Conservation (phyloP, 2,113 vertebrate genomes). For the Sebastes fasciatus region DNA sequence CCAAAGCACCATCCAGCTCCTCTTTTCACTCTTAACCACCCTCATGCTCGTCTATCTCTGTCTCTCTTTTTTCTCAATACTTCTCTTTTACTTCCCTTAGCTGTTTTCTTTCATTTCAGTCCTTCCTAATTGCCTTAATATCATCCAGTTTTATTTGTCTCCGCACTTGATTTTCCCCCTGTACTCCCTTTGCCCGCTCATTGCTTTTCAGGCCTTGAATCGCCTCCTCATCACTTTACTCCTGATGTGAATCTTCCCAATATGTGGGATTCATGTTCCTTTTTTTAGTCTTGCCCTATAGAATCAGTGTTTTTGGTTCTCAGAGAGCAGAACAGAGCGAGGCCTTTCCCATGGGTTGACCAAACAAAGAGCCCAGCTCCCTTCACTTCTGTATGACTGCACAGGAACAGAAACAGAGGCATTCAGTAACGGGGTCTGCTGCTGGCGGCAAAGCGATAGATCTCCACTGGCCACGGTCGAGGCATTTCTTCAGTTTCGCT, state of each 20-base stretch:
- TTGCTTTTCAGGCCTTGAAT: constrained; percentile 7
- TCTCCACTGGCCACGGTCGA: constrained; percentile 39
- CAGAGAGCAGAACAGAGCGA: constrained; percentile 71
- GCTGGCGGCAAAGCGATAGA: constrained; percentile 59
- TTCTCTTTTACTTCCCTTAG: constrained; percentile 28
- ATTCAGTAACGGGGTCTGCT: constrained; percentile 62
- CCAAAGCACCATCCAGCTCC: constrained; percentile 82
- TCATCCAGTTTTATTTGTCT: constrained; percentile 20
- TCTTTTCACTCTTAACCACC: constrained; percentile 71
- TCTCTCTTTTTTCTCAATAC: constrained; percentile 33
- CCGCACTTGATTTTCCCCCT: constrained; percentile 2
- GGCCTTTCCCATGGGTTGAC: constrained; percentile 78
- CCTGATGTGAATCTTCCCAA: constrained; percentile 59
- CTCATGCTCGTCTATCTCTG: constrained; percentile 52
- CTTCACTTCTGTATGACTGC: constrained; percentile 80
- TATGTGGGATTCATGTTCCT: constrained; percentile 44
- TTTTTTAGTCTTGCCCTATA: constrained; percentile 52
- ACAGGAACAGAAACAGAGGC: constrained; percentile 79
- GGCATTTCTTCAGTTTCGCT: constrained; percentile 40
- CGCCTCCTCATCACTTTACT: constrained; percentile 26
- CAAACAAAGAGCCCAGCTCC: constrained; percentile 76
- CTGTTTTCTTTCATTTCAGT: constrained; percentile 40
- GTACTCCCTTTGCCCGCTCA: not conserved
- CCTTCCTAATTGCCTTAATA: constrained; percentile 42
- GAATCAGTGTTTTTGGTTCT: constrained; percentile 68